Evolutionary conservation across 2,888 invertebrate genomes (phyloP), one percentile per base, ranked within the genome.

Genomic region (Vanessa cardui): DNA sequence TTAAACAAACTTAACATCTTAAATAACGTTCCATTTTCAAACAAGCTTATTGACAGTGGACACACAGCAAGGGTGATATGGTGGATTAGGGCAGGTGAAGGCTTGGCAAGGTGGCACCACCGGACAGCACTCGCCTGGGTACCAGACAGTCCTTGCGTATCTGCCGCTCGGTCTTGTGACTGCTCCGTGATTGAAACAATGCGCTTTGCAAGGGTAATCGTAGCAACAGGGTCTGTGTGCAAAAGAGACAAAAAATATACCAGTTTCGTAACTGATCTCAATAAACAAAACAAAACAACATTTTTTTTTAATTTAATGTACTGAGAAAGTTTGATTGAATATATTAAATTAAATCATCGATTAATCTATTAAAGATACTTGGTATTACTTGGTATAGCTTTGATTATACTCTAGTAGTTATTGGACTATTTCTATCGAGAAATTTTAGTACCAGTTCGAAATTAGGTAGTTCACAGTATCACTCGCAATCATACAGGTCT

Each of bases 131-230:
- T 92, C 91, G 62, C 93, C 93, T 1, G 92, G 93, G 71, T 87
- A 93, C 88, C 89, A 89, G 3, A 87, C 87, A 0, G 89, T 89
- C 20, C 90, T 84, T 0, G 89, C 88, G 76, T 92, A 93, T 63
- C 87, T 83, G 2, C 92, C 93, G 39, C 90, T 91, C 0, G 92
- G 90, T 15, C 92, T 80, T 0, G 89, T 91, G 69, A 84, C 85
- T 0, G 89, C 88, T 8, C 88, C 90, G 77, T 91, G 90, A 78
- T 90, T 90, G 78, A 90, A 92, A 77, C 93, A 93, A 72, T 92
- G 78, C 5, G 93, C 93, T 72, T 88, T 92, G 77, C 93, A 93
- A 0, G 92, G 93, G 63, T 74, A 88, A 68, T 93, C 92, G 79
- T 93, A 93, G 73, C 90, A 89, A 76, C 93, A 93, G 0, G 90